Evolutionary conservation across 1,140 invertebrate species (phyloP).

Genomic region (Drosophila ohnishii): DNA sequence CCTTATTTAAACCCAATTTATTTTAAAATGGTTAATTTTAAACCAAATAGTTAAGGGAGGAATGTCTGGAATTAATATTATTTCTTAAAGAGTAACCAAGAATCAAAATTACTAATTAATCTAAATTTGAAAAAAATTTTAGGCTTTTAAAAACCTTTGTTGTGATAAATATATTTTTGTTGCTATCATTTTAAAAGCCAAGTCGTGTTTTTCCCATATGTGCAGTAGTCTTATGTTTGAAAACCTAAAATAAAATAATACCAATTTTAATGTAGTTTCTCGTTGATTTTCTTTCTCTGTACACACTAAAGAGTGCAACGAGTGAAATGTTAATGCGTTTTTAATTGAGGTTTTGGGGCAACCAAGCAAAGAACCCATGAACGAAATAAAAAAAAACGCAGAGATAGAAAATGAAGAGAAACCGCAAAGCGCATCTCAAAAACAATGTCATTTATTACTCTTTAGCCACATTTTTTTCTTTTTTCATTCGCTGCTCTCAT

Average conservation of each 20-base stretch:
- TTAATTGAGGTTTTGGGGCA: slow-evolving; percentile 81
- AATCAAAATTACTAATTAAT: too few species aligned
- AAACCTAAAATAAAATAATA: neutral
- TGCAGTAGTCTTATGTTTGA: too few species aligned
- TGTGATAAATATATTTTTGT: too few species aligned
- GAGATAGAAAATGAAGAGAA: slow-evolving; percentile 27
- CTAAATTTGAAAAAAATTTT: too few species aligned
- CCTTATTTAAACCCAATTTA: neutral
- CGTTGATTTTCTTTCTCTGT: neutral
- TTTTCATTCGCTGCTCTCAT: slow-evolving; percentile 43
- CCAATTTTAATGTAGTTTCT: neutral
- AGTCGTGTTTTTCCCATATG: too few species aligned
- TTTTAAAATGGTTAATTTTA: neutral
- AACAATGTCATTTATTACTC: slow-evolving; percentile 79
- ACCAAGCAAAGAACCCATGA: slow-evolving; percentile 54
- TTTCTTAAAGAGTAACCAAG: too few species aligned
- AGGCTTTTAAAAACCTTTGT: too few species aligned
- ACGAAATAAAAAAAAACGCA: slow-evolving; percentile 9
- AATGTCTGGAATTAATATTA: too few species aligned
- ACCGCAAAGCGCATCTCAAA: slow-evolving; percentile 59
- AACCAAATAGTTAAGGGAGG: neutral
- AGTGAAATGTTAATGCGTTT: slow-evolving; percentile 82
- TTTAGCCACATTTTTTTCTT: slow-evolving; percentile 58
- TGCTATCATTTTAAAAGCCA: too few species aligned
- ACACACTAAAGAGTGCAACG: slow-evolving; percentile 59